These are phyloP conservation scores for Burhinus oedicnemus DNA, from an alignment of 2,113 vertebrate species.

Conservation along the genomic window DNA sequence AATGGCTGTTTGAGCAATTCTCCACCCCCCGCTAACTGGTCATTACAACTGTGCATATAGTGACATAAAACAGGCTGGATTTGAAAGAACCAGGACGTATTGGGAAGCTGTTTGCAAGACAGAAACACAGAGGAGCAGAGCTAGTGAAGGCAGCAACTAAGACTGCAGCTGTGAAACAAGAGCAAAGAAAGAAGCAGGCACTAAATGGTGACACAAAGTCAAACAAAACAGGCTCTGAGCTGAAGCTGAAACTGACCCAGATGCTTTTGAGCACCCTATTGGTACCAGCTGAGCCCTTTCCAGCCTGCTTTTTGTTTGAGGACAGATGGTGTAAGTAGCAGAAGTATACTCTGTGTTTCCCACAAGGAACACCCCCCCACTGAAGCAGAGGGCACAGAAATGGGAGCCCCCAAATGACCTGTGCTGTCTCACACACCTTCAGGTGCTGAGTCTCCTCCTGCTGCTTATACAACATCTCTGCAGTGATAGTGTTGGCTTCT, in stretches of 20 bases:
- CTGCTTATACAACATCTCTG: slow-evolving; percentile 71
- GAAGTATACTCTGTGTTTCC: background rate
- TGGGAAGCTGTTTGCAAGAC: background rate
- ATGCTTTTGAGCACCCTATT: background rate
- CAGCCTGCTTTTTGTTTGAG: background rate
- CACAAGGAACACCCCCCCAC: background rate
- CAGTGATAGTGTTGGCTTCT: background rate
- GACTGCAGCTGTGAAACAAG: background rate
- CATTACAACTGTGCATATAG: background rate
- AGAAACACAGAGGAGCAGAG: background rate
- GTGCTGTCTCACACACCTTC: slow-evolving; percentile 76
- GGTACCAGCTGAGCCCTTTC: background rate
- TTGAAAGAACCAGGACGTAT: background rate
- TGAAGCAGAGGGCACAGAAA: background rate
- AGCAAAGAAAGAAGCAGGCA: background rate
- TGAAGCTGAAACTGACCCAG: background rate
- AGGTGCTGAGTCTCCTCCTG: slow-evolving; percentile 83
- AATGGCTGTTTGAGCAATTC: background rate
- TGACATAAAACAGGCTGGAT: background rate
- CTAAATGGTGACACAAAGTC: background rate
- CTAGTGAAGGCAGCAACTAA: background rate
- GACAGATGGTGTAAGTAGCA: background rate
- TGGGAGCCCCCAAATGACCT: background rate
- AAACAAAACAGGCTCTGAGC: background rate
- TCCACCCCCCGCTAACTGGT: background rate